These are phyloP conservation scores for Drosophila anomalata DNA, from an alignment of 2,888 invertebrate genomes.

Conservation along the genomic window DNA sequence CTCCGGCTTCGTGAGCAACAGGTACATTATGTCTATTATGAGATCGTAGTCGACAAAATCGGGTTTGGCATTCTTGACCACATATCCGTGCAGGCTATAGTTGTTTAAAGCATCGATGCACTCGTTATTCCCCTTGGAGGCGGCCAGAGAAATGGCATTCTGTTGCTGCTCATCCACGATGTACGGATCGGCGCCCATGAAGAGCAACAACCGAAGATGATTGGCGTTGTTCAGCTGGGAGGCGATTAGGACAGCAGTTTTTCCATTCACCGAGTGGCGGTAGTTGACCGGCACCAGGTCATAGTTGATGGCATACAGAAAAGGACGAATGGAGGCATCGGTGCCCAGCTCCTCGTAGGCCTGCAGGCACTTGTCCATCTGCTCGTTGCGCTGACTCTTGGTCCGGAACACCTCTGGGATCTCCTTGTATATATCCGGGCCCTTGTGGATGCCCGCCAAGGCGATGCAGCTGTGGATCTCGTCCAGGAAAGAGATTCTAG, in stretches of 20 bases:
- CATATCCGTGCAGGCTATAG: constrained; percentile 35
- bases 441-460: constrained; percentile 29
- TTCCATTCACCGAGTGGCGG: constrained; percentile 59
- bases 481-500: constrained; percentile 51
- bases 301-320: constrained; percentile 58
- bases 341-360: constrained; percentile 58
- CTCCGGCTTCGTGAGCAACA: constrained; percentile 43
- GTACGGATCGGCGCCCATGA: constrained; percentile 64
- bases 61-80: constrained; percentile 42
- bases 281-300: constrained; percentile 62
- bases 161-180: constrained; percentile 46
- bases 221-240: constrained; percentile 45
- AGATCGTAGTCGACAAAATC: constrained; percentile 56
- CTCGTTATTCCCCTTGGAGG: constrained; percentile 40
- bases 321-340: constrained; percentile 49
- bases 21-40: constrained; percentile 56
- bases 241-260: constrained; percentile 60
- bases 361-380: constrained; percentile 59
- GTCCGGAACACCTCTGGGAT: constrained; percentile 32
- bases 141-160: constrained; percentile 51
- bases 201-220: constrained; percentile 57
- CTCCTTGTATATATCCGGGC: constrained; percentile 43
- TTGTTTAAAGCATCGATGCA: constrained; percentile 55
- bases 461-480: constrained; percentile 50
- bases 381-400: constrained; percentile 38